A percentile compares a stretch with the other conserved stretches of the same genome.
phyloP scores from a whole-genome alignment of 2,113 vertebrate species.

The Pomatostomus ruficeps region DNA sequence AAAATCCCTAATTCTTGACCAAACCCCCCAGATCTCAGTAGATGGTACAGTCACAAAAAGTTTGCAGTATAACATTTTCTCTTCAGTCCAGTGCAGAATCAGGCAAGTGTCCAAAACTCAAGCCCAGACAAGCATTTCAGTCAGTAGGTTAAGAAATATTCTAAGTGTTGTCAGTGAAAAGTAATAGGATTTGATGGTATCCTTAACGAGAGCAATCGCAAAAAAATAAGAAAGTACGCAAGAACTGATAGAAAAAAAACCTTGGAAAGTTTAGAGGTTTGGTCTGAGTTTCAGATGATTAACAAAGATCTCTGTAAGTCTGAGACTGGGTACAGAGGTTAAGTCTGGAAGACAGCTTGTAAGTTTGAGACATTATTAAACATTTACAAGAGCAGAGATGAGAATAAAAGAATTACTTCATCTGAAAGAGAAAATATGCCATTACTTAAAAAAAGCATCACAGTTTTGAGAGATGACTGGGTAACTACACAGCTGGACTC shows the following conservation, averaged over 20 bases:
- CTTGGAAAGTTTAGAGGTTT: neutral
- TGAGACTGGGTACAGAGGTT: neutral
- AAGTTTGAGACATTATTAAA: neutral
- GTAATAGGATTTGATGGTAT: neutral
- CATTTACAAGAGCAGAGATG: neutral
- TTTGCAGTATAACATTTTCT: neutral
- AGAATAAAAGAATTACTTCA: neutral
- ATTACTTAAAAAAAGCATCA: neutral
- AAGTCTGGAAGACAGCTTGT: neutral
- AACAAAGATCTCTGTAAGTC: neutral
- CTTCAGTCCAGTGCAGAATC: neutral
- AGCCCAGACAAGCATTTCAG: neutral
- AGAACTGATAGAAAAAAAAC: rapidly evolving
- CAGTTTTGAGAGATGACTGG: neutral
- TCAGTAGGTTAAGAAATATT: neutral
- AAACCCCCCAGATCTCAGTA: neutral
- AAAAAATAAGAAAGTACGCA: neutral
- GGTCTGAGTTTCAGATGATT: neutral
- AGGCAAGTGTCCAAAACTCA: neutral
- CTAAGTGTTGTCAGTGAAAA: neutral
- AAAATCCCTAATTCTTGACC: neutral
- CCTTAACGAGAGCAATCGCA: neutral
- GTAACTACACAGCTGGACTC: neutral
- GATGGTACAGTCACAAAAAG: neutral
- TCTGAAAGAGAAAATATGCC: neutral